phyloP scores from a whole-genome alignment of 2,888 invertebrate genomes.

The Ormyrus thymus region DNA sequence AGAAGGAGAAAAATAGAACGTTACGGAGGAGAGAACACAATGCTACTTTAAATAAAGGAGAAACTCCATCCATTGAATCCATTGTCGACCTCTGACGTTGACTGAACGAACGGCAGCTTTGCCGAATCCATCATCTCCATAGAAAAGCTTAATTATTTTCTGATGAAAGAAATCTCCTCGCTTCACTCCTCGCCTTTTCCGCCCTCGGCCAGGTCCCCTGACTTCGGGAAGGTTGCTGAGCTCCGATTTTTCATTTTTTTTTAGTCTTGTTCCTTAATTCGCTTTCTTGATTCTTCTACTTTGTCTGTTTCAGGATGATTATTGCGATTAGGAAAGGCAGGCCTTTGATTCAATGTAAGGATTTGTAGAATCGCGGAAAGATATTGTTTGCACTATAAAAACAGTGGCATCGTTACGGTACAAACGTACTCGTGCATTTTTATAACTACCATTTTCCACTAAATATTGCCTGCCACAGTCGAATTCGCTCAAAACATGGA shows the following conservation, averaged over 20 bases:
- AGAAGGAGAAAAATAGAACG: constrained; percentile 38
- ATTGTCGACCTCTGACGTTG: constrained; percentile 75
- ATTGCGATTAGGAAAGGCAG: too few species aligned
- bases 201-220: constrained; percentile 17
- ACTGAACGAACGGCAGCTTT: constrained; percentile 71
- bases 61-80: constrained; percentile 73
- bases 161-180: constrained; percentile 72
- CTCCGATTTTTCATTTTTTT: not conserved
- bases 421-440: too few species aligned
- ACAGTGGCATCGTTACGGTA: too few species aligned
- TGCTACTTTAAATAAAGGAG: constrained; percentile 75
- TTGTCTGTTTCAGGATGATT: not conserved
- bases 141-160: constrained; percentile 75
- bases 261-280: not conserved
- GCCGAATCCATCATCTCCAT: constrained; percentile 74
- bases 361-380: too few species aligned
- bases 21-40: constrained; percentile 67
- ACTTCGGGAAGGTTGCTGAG: constrained; percentile 8
- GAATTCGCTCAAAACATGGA: too few species aligned
- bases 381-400: too few species aligned
- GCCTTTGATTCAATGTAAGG: too few species aligned
- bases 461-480: too few species aligned
- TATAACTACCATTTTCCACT: too few species aligned
- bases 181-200: constrained; percentile 55
- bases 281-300: not conserved